Conservation (phyloP, 2,113 vertebrate genomes). For the Oreocharis arfaki region DNA sequence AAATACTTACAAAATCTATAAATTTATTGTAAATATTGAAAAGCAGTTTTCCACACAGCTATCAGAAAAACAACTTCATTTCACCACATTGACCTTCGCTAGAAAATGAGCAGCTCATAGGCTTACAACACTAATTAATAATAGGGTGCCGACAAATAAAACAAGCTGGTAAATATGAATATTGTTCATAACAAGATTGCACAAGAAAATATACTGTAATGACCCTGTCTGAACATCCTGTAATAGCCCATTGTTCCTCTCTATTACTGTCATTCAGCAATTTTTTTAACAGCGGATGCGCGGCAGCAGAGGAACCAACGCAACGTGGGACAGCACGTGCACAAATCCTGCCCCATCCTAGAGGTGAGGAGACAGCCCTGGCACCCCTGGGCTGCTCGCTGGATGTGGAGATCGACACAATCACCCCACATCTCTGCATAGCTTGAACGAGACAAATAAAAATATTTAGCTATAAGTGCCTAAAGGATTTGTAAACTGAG, state of each 20-base stretch:
- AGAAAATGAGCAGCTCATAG: not conserved
- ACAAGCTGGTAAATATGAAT: not conserved
- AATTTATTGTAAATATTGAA: not conserved
- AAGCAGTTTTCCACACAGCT: not conserved
- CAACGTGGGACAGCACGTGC: not conserved
- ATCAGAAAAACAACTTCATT: not conserved
- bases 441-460: not conserved
- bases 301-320: not conserved
- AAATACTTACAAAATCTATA: not conserved
- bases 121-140: not conserved
- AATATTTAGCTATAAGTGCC: not conserved
- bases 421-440: not conserved
- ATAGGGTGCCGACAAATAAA: not conserved
- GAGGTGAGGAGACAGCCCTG: not conserved
- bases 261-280: conserved; percentile 34
- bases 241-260: conserved; percentile 36
- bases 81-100: not conserved
- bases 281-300: conserved; percentile 23
- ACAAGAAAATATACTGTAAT: conserved; percentile 55
- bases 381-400: not conserved
- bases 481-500: not conserved
- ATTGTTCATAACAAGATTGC: conserved; percentile 32
- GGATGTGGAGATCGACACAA: not conserved
- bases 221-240: conserved; percentile 50
- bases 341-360: not conserved